Evolutionary conservation across 2,113 vertebrate species (phyloP), one percentile per base, ranked within the genome.

Genomic region (Tangachromis dhanisi): DNA sequence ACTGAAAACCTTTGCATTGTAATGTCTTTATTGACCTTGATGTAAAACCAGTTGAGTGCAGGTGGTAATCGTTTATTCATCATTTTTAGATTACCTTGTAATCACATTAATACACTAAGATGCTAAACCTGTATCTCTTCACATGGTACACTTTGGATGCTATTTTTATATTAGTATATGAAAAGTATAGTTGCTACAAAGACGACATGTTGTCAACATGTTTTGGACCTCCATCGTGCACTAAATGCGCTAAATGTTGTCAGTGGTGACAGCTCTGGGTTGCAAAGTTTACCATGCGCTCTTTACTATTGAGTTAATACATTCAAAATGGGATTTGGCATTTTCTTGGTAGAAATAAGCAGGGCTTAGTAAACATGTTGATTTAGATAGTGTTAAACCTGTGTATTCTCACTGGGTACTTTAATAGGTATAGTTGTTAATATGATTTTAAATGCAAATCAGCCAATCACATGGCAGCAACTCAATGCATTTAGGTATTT

Each of bases 21-120:
- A 88, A 84, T 83, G 88, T 86, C 83, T 91, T 89, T 90, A 84
- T 90, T 88, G 94, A 94, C 95, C 93, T 95, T 93, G 86, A 89
- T 92, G 87, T 92, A 79, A 93, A 93, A 92, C 82, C 57, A 83
- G 83, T 33, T 85, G 83, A 84, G 73, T 85, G 79, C 29, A 83
- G 78, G 57, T 86, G 84, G 24, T 83, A 29, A 61, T 84, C 5
- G 26, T 57, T 84, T 38, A 73, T 80, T 80, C 17, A 81, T 84
- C n/a, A 26, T 61, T 83, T 93, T 87, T 61, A 33, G 82, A 79
- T 49, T 42, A n/a, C 31, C 4, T 29, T 55, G 13, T 17, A 51
- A 81, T 21, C 42, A 57, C 24, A 40, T 73, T 68, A 33, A 86
- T 85, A 47, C 24, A 79, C 9, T 80, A 40, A 83, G 7, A 35